Evolutionary conservation across 2,797 vertebrate genomes (phyloP), one percentile per base, ranked within the genome.

Genomic region (Gephyroberyx darwinii): DNA sequence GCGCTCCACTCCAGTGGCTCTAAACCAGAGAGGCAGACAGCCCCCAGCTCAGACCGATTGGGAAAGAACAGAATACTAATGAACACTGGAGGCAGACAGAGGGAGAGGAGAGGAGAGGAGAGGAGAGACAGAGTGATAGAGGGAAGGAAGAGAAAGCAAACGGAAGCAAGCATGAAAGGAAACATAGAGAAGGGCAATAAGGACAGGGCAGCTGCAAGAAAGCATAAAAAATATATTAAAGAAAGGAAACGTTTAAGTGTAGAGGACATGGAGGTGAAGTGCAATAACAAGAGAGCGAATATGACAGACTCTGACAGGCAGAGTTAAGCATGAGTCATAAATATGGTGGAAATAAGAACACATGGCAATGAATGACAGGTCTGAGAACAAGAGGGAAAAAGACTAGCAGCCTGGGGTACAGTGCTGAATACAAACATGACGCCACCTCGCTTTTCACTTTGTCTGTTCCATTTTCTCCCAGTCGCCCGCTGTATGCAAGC

Each of bases 51-150:
- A 84, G 86, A 89, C 80, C 0, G 71, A 62, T 74, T 74, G 76
- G 69, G 74, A 64, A 77, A 88, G 90, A 87, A 81, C 88, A 85
- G 91, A 92, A 91, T 92, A 90, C 86, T 91, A 91, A 92, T 91
- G 84, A 45, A 71, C 84, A 61, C 70, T 75, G 59, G 71, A 85
- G 69, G 74, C 62, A 78, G 64, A 64, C 60, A 62, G 43, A 20
- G 51, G 45, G 33, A 54, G 76, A n/a, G n/a, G n/a, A n/a, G n/a
- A n/a, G n/a, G n/a, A n/a, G n/a, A n/a, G 72, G 75, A 75, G 66
- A 79, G 75, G 74, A 53, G 70, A 20, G 43, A 64, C 63, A 55
- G 26, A 73, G 65, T 41, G 70, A 71, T 73, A 43, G 60, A 72
- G 76, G 55, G 56, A 68, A 62, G 54, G 16, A 50, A 59, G 62